Evolutionary conservation across 2,797 vertebrate genomes (phyloP).

Genomic region (Remorina albescens): DNA sequence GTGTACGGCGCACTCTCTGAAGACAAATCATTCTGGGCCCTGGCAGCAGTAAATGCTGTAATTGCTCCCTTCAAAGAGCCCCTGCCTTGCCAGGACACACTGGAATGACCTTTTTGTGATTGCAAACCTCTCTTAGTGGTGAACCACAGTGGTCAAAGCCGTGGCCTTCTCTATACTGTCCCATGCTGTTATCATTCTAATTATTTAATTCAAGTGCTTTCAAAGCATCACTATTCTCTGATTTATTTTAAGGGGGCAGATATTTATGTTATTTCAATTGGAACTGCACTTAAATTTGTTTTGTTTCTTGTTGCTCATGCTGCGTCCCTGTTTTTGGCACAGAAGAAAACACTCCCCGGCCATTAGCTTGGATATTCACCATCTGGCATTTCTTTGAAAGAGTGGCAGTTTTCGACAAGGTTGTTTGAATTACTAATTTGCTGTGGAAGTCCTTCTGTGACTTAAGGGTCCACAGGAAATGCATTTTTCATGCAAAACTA

Average conservation of each 20-base stretch:
- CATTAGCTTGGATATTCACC: conserved; percentile 63
- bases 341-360: conserved; percentile 49
- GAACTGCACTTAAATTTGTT: conserved; percentile 36
- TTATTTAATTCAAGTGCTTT: conserved; percentile 62
- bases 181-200: conserved; percentile 52
- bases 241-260: conserved; percentile 48
- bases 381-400: conserved; percentile 74
- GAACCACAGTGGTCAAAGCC: conserved; percentile 64
- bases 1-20: conserved; percentile 70
- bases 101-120: conserved; percentile 81
- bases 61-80: conserved; percentile 82
- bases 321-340: conserved; percentile 50
- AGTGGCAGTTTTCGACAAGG: conserved; percentile 65
- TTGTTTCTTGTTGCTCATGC: conserved; percentile 26
- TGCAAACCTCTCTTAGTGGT: conserved; percentile 75
- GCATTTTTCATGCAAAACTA: conserved; percentile 38
- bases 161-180: conserved; percentile 40
- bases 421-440: conserved; percentile 72
- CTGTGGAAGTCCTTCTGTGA: conserved; percentile 56
- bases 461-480: conserved; percentile 46
- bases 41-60: conserved; percentile 77
- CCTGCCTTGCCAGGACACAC: conserved; percentile 75
- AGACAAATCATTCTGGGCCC: conserved; percentile 76
- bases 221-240: conserved; percentile 43
- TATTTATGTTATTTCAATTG: conserved; percentile 31